Evolutionary conservation across 2,797 vertebrate species (phyloP).

Genomic region (Acanthornis magna): DNA sequence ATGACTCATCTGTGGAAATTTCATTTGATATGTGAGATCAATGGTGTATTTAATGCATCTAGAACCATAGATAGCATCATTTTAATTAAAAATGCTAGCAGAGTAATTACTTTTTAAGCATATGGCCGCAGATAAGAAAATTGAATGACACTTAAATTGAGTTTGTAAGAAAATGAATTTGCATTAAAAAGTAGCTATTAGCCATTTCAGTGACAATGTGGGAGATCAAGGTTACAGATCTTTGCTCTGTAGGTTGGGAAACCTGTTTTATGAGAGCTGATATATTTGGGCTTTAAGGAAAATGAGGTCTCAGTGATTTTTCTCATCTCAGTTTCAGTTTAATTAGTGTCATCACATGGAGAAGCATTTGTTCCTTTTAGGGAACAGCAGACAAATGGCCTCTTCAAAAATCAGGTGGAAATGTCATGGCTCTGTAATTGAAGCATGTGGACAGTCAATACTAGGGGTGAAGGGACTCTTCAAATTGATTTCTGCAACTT

Average conservation of each 20-base stretch:
- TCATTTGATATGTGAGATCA: slow-evolving; percentile 58
- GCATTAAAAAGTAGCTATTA: slow-evolving; percentile 60
- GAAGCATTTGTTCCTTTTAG: background rate
- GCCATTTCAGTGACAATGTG: slow-evolving; percentile 19
- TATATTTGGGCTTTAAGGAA: background rate
- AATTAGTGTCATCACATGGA: background rate
- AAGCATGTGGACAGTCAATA: background rate
- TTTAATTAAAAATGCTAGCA: slow-evolving; percentile 72
- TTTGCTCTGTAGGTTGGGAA: background rate
- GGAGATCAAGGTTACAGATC: slow-evolving; percentile 30
- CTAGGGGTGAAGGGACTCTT: background rate
- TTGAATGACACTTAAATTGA: slow-evolving; percentile 67
- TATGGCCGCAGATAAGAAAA: slow-evolving; percentile 63
- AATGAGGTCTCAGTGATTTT: background rate
- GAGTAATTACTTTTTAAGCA: slow-evolving; percentile 70
- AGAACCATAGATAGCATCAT: slow-evolving; percentile 58
- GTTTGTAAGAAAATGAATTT: slow-evolving; percentile 69
- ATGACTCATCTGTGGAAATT: slow-evolving; percentile 38
- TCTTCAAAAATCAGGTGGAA: background rate
- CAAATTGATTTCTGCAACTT: background rate
- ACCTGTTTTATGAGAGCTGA: background rate
- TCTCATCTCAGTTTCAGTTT: background rate
- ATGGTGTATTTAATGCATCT: slow-evolving; percentile 46
- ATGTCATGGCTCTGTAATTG: background rate
- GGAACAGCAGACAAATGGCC: background rate